These are phyloP conservation scores for Athene noctua DNA, from an alignment of 2,113 vertebrate species.

Conservation along the genomic window DNA sequence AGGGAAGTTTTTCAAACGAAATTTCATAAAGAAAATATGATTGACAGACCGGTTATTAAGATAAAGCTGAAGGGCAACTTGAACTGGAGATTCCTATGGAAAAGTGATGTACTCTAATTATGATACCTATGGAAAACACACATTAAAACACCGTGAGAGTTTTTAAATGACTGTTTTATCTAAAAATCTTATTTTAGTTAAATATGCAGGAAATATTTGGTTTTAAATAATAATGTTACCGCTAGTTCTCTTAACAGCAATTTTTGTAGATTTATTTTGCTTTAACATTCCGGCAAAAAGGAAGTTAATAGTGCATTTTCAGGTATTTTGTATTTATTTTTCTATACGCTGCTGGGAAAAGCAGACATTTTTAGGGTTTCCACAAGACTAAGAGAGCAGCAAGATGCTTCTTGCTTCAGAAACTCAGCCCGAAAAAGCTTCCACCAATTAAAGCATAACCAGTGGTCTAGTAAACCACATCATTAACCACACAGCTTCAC, in stretches of 20 bases:
- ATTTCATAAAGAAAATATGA: neutral
- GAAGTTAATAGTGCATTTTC: neutral
- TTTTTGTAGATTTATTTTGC: neutral
- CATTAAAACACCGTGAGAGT: neutral
- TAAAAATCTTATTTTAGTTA: neutral
- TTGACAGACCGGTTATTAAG: neutral
- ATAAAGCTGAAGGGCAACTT: neutral
- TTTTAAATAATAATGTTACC: neutral
- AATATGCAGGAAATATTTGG: neutral
- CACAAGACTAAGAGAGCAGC: neutral
- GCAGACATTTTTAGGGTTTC: neutral
- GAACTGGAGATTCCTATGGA: neutral
- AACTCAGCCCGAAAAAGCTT: neutral
- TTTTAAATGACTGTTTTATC: neutral
- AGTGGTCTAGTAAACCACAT: neutral
- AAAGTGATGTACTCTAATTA: neutral
- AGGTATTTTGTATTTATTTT: neutral
- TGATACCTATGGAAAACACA: neutral
- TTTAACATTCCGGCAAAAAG: neutral
- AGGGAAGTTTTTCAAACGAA: neutral
- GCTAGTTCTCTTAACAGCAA: neutral
- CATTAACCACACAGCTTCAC: neutral
- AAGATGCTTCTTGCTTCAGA: neutral
- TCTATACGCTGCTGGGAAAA: neutral
- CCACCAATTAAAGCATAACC: neutral